These are phyloP conservation scores for Drosophila tanythrix DNA, from an alignment of 2,888 invertebrate genomes.

Conservation along the genomic window DNA sequence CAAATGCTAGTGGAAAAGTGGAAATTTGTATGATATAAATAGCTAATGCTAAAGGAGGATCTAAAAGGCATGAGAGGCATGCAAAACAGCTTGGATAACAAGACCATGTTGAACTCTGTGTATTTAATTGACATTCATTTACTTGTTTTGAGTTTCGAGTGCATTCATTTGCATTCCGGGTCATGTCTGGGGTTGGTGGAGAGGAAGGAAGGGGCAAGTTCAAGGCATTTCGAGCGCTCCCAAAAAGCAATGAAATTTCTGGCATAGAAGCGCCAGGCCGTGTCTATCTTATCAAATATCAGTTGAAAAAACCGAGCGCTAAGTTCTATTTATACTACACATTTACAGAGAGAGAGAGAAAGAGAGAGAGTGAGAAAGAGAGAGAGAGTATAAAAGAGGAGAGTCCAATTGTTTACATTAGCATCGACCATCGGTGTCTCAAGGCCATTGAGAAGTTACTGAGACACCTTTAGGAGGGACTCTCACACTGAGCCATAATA, in stretches of 20 bases:
- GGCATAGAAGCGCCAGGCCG: conserved; percentile 28
- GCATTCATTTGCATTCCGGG: conserved; percentile 34
- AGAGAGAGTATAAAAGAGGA: background rate
- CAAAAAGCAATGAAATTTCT: conserved; percentile 27
- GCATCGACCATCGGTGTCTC: background rate
- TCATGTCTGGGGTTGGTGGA: background rate
- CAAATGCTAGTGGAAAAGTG: background rate
- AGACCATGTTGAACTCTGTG: background rate
- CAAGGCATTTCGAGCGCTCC: conserved; percentile 43
- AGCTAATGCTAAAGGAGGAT: background rate
- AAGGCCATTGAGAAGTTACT: background rate
- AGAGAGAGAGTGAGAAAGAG: background rate
- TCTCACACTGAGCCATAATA: background rate
- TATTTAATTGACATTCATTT: conserved; percentile 18
- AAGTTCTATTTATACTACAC: conserved; percentile 47
- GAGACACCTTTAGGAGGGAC: background rate
- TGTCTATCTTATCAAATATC: conserved; percentile 51
- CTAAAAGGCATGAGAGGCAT: background rate
- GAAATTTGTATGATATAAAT: background rate
- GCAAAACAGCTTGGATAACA: background rate
- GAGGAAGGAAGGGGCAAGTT: conserved; percentile 26
- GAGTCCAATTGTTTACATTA: background rate
- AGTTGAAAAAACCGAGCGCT: conserved; percentile 33
- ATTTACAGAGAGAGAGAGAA: background rate
- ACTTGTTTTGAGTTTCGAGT: conserved; percentile 12